These are phyloP conservation scores for Anguilla megastoma DNA, from an alignment of 2,797 vertebrate genomes.

Conservation along the genomic window DNA sequence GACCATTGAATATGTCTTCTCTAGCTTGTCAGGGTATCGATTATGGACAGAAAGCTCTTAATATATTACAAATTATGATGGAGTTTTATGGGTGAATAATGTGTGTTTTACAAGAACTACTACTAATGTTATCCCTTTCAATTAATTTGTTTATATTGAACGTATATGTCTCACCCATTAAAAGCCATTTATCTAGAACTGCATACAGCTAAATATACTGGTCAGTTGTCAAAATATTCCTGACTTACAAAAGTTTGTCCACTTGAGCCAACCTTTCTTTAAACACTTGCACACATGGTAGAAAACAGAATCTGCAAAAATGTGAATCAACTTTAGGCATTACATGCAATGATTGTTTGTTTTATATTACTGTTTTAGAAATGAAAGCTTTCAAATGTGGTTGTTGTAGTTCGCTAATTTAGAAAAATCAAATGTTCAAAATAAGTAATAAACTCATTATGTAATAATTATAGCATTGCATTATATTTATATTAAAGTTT, in stretches of 20 bases:
- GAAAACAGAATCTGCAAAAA: background rate
- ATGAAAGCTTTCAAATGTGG: background rate
- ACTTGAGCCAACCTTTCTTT: background rate
- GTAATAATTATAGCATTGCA: background rate
- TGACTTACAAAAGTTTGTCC: background rate
- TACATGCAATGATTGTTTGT: background rate
- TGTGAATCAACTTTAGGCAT: background rate
- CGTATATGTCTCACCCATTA: background rate
- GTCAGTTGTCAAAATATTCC: background rate
- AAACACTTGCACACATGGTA: background rate
- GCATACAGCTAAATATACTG: background rate
- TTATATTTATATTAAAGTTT: background rate
- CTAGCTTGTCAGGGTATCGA: too few relatives aligned
- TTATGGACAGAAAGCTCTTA: too few relatives aligned
- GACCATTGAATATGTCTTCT: background rate
- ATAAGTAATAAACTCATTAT: background rate
- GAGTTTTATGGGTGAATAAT: too few relatives aligned
- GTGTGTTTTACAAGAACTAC: too few relatives aligned
- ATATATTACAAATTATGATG: too few relatives aligned
- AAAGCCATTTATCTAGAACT: background rate
- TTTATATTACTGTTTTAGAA: background rate
- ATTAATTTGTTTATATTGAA: background rate
- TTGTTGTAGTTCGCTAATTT: background rate
- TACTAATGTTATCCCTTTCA: background rate
- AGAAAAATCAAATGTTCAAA: background rate